Evolutionary conservation across 2,113 vertebrate species (phyloP), one percentile per base, ranked within the genome.

Genomic region (Ctenomys sociabilis): DNA sequence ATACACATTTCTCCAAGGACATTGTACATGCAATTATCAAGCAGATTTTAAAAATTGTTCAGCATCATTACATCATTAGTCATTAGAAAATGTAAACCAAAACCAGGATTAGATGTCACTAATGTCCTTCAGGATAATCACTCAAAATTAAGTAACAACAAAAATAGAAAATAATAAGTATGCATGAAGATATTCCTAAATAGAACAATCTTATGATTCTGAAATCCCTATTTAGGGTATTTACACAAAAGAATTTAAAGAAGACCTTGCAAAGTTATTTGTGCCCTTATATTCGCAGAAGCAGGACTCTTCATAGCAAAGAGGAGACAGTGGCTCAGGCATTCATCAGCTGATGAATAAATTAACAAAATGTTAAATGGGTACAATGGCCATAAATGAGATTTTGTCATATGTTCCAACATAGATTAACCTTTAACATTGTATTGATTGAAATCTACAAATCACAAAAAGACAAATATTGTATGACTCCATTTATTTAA

Each of bases 21-120:
- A 68, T 57, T 93, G 13, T 21, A 80, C 57, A 90, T 92, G 82
- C 35, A 7, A 26, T 6, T 57, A 77, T 63, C 19, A 89, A 70
- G 5, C 16, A 45, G 40, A n/a, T 43, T 32, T 24, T 19, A 64
- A 94, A 94, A 75, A 40, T n/a, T 83, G 37, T 66, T 85, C n/a
- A 91, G 13, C 32, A 94, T 95, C 59, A 81, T 12, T 77, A 40
- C 21, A 91, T 85, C 54, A 95, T 13, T 54, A 54, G 54, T 54
- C 54, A 54, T 54, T 54, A 30, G 94, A 63, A 91, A 92, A 85
- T 92, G 24, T n/a, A 93, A 92, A 90, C 81, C 63, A 93, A 61
- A 93, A 59, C 12, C 61, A 64, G 57, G 81, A 61, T 87, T 22
- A 94, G 7, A 68, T 77, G 16, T 70, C 35, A 73, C 37, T 87